These are phyloP conservation scores for Agapostemon virescens DNA, from an alignment of 2,888 invertebrate species.

Conservation along the genomic window DNA sequence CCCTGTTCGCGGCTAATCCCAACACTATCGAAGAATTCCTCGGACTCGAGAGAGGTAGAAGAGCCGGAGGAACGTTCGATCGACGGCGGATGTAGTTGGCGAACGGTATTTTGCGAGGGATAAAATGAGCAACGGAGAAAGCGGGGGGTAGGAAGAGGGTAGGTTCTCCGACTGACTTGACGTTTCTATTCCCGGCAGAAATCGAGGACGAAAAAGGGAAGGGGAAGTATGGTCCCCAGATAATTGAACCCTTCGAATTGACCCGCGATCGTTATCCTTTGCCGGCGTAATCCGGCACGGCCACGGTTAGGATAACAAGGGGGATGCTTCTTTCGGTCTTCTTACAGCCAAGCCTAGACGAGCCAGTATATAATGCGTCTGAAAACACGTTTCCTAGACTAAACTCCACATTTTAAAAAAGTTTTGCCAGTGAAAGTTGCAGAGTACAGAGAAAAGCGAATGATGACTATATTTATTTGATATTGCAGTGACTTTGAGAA, in stretches of 20 bases:
- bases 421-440: too few species aligned
- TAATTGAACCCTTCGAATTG: conserved; percentile 49
- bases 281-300: conserved; percentile 14
- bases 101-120: neutral
- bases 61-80: neutral
- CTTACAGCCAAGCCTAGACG: neutral
- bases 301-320: conserved; percentile 33
- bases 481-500: too few species aligned
- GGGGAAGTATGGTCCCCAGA: conserved; percentile 24
- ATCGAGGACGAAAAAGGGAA: neutral
- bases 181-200: conserved; percentile 15
- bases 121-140: neutral
- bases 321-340: neutral
- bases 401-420: too few species aligned
- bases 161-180: conserved; percentile 1
- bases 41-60: neutral
- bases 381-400: too few species aligned
- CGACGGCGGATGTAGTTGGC: neutral
- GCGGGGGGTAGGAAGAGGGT: neutral
- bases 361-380: too few species aligned
- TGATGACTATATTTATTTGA: too few species aligned
- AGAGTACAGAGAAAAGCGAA: too few species aligned
- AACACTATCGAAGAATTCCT: conserved; percentile 20
- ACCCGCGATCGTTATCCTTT: conserved; percentile 49
- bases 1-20: conserved; percentile 20